Evolutionary conservation across 2,797 vertebrate genomes (phyloP), one percentile per base, ranked within the genome.

Genomic region (Gorsachius magnificus): DNA sequence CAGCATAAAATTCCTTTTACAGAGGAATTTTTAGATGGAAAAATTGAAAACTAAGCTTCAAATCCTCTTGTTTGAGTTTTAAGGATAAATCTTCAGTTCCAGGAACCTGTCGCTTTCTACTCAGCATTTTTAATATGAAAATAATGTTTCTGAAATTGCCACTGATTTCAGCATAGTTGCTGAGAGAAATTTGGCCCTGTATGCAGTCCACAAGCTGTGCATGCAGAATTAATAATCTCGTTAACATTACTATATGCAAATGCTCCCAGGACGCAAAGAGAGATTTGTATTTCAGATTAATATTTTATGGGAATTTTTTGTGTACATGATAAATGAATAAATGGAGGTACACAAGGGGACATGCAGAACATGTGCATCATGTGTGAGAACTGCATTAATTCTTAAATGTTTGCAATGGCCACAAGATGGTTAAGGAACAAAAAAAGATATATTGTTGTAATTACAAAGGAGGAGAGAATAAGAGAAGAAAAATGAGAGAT

Each of bases 281-380:
- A 95, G 80, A 94, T 96, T 86, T 97, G 95, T 96, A 96, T 97
- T 96, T 94, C 89, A 92, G 86, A 97, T 96, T 96, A 97, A 97
- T 97, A 96, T 96, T 97, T 97, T 69, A 97, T 91, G 84, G 79
- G 87, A 94, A 90, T 95, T 95, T 90, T 93, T 89, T 92, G 89
- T 88, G 82, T 95, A 97, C 90, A 96, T 78, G 93, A 96, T 91
- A 94, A 95, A 97, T 86, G 94, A 97, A 95, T 95, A 97, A 97
- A 95, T 86, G 84, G 94, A 93, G 76, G 79, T 82, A 96, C 96
- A 96, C 93, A 94, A 91, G 90, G 95, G 95, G 95, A 95, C 95
- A 91, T 5, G 48, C 50, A 86, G 84, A 95, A 96, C 92, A 96
- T 76, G 94, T 79, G 87, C 89, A 66, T 93, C 64, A 50, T 79